Evolutionary conservation across 2,113 vertebrate species (phyloP), one percentile per base, ranked within the genome.

Genomic region (Synodontis membranacea): DNA sequence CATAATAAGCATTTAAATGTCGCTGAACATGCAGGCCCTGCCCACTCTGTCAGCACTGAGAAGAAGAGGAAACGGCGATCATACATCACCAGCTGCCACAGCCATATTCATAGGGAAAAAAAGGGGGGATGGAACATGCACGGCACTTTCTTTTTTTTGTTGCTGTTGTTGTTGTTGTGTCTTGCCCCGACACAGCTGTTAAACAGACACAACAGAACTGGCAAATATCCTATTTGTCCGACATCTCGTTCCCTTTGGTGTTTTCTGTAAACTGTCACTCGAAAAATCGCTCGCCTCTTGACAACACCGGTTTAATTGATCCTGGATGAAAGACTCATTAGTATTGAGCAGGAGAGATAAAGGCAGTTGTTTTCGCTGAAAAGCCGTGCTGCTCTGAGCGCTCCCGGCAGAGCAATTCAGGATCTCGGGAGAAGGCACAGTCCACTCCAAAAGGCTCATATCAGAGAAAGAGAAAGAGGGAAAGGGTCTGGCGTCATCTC

Each of bases 381-480:
- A 92, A 91, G 64, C 62, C 84, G 84, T 92, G 88, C 89, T 88
- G 90, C 89, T 91, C 48, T 66, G 50, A 82, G 82, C 54, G 81
- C 88, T 91, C 68, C 78, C 75, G 48, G 83, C 66, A 91, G 87
- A 88, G 91, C 89, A 70, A 90, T 74, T 90, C 88, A 92, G 89
- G 87, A 89, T 85, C 93, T 92, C 89, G n/a, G n/a, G n/a, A n/a
- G n/a, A 88, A 90, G 88, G 92, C 89, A 91, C 92, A 92, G 89
- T 91, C 90, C 92, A 92, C 91, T 93, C 93, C 90, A 91, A 93
- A 94, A 94, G 93, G 92, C 90, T 92, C 94, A 94, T 92, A 90
- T 83, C 48, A 82, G 86, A 92, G 80, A n/a, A n/a, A 91, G 87
- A 70, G 14, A 37, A 7, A 70, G 31, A 25, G 39, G n/a, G 8